phyloP scores from a whole-genome alignment of 2,797 vertebrate species.

The Capromys pilorides region DNA sequence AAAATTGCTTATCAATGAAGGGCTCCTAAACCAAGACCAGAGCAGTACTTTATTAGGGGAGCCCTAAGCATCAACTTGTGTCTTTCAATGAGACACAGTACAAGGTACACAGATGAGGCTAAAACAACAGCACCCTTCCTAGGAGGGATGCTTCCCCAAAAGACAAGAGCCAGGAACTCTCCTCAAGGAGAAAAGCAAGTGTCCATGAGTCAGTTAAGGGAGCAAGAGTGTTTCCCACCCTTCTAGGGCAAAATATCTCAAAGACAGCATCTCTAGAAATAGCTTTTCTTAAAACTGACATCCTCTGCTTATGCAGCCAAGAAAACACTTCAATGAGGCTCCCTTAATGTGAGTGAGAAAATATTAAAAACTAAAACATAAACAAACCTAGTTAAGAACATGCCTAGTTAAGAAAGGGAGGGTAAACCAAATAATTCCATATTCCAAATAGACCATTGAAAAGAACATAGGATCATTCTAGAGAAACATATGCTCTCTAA shows the following conservation, averaged over 20 bases:
- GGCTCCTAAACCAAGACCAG: neutral
- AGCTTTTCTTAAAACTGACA: neutral
- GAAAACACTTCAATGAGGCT: neutral
- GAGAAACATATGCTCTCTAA: neutral
- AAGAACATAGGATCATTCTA: neutral
- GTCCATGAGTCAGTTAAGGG: no score
- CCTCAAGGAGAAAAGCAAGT: neutral
- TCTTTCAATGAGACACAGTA: neutral
- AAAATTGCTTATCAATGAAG: neutral
- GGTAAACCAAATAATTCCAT: neutral
- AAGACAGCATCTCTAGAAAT: neutral
- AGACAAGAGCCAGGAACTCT: neutral
- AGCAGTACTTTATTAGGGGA: neutral
- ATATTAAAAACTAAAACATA: neutral
- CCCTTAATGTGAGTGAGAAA: neutral
- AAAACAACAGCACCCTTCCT: neutral
- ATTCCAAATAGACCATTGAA: neutral
- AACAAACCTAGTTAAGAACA: neutral
- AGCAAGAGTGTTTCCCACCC: neutral
- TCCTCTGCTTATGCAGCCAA: neutral
- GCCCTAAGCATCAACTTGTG: neutral
- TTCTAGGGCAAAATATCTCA: neutral
- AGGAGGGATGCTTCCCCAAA: neutral
- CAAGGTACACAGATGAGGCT: neutral
- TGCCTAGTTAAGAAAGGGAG: neutral